Base-by-base conservation (phyloP, 2,113 vertebrate genomes). In the Oreochromis niloticus region DNA sequence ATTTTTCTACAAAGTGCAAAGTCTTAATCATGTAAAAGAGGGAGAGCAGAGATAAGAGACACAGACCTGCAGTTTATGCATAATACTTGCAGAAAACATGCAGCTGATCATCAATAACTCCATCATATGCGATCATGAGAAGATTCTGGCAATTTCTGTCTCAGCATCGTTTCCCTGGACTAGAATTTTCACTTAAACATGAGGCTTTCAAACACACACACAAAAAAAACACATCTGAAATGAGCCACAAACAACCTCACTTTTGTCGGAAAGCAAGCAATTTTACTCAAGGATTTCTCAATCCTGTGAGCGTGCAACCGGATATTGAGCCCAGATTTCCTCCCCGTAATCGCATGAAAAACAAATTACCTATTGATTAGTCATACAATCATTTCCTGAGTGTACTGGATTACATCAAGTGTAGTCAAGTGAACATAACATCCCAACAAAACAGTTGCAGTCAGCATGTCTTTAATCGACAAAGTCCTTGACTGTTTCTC, bases 401-500 rank as follows among this genome's bases (percentile, higher is more conserved):
- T 34, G 27, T 50, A 2, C 46, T 52, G 17, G 46, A 78, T 52
- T 32, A 78, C 4, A 52, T 52, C 27, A 0, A 78, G 73, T 78
- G 27, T 78, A 32, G 1, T 50, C 46, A 78, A 78, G 73, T 78
- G 46, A 52, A 78, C 43, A 52, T 78, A 59, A 61, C 16, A 61
- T 75, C 17, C 79, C 17, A 30, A 73, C 11, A 84, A 48, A 81
- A 50, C 4, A 68, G 68, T 48, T 0, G 2, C 46, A 5, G 75
- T 57, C 55, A 50, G 19, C 71, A 5, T 12, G 27, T 50, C 24
- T 78, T 78, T 78, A 30, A 78, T 78, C 24, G 11, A n/a, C 66
- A 2, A 39, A 89, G 55, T 2, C n/a, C 16, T 9, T 9, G 16
- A 71, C 6, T 73, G 14, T 75, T 22, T 34, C 24, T 14, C n/a